Evolutionary conservation across 2,888 invertebrate genomes (phyloP), one percentile per base, ranked within the genome.

Genomic region (Platypus cylindrus): DNA sequence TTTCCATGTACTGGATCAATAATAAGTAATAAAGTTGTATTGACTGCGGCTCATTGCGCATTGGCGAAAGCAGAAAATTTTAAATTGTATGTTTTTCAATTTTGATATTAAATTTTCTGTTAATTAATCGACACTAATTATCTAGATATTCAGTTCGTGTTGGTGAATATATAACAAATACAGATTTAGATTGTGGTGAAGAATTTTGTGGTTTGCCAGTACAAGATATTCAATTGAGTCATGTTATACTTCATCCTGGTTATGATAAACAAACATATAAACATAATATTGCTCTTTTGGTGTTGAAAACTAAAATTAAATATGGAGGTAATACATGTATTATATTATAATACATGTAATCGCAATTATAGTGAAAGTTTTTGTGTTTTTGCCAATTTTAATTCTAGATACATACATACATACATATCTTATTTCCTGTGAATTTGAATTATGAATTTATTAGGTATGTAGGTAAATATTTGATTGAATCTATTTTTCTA

Each of bases 21-120:
- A 13, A 70, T 84, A 34, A 65, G 55, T 41, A 58, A 60, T 40
- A 63, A 68, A 23, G 63, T 75, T 1, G 67, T 84, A 23, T 56
- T 84, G 20, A 83, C 83, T 0, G 82, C 84, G 0, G 83, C 82
- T 0, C 81, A 83, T 51, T 84, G 84, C 53, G 83, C 82, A 2
- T 56, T 83, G 33, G 82, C 81, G 1, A 80, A 78, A 54, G 77
- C 79, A 7, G 75, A 78, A 32, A 77, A 76, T 47, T 82, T 77
- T 53, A 75, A 79, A 59, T 58, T 84, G 82, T 83, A 63, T 71
- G 75, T 68, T 43, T 15, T 30, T 15, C 5, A 22, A 17, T 11
- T 17, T 15, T 9, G 9, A 20, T 12, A 11, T 5, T 25, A 25
- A 13, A 8, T 17, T 11, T 5, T 24, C 4, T 11, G 5, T 20